Evolutionary conservation across 2,113 vertebrate species (phyloP).

Genomic region (Tragelaphus imberbis): DNA sequence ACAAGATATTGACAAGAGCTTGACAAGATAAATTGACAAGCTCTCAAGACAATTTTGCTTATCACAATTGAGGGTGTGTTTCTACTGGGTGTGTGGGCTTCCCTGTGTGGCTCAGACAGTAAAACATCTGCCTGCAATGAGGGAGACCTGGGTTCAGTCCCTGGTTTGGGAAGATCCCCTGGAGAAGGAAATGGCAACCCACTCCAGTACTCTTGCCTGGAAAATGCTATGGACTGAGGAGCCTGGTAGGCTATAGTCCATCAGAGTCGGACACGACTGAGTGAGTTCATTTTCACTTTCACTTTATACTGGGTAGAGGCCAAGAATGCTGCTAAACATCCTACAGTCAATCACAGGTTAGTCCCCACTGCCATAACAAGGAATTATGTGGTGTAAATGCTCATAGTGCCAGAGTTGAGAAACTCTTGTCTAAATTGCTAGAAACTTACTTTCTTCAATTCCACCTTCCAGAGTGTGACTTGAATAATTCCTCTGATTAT

Average conservation of each 20-base stretch:
- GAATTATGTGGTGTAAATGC: neutral
- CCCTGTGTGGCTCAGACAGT: neutral
- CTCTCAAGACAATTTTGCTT: neutral
- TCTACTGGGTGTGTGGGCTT: neutral
- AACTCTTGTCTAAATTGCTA: neutral
- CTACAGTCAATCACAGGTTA: neutral
- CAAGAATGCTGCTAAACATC: neutral
- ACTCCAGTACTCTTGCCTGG: neutral
- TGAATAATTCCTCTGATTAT: neutral
- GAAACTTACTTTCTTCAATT: neutral
- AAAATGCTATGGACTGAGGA: neutral
- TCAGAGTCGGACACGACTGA: neutral
- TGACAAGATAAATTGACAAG: neutral
- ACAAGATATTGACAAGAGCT: neutral
- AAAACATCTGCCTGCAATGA: neutral
- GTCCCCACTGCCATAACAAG: neutral
- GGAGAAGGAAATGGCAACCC: neutral
- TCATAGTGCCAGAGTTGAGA: neutral
- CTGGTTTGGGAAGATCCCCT: neutral
- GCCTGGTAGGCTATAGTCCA: neutral
- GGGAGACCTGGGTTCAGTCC: neutral
- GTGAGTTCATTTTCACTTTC: neutral
- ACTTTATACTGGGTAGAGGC: neutral
- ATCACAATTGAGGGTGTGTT: neutral
- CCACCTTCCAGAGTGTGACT: neutral